Percentiles rank a stretch among this genome's conserved stretches.
phyloP scores from a whole-genome alignment of 2,113 vertebrate species.

The Myiopsitta monachus region DNA sequence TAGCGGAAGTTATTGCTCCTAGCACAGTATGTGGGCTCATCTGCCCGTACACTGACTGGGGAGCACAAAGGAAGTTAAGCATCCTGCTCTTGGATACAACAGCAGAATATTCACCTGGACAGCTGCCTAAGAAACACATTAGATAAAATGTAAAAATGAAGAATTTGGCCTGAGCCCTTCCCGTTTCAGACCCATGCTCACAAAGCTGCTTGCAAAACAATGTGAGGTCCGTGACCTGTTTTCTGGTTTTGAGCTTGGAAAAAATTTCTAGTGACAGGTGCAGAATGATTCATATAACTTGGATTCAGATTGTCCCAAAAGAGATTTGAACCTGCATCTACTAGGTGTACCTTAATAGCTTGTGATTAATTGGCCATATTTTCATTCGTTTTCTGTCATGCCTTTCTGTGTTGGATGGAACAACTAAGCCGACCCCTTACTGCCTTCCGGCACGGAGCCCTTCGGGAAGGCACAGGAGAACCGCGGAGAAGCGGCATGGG shows the following conservation, averaged over 20 bases:
- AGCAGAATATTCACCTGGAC: not conserved
- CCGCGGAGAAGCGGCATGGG: not conserved
- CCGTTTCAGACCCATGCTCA: not conserved
- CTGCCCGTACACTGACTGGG: not conserved
- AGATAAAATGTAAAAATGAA: not conserved
- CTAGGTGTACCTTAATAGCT: not conserved
- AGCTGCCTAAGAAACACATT: not conserved
- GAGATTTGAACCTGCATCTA: not conserved
- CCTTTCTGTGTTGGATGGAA: not conserved
- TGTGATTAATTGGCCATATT: not conserved
- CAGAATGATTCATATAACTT: not conserved
- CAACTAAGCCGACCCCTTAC: not conserved
- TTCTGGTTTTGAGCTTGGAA: not conserved
- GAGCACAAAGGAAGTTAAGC: not conserved
- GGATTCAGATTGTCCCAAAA: not conserved
- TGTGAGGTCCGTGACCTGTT: not conserved
- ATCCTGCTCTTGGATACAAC: not conserved
- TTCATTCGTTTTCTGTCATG: not conserved
- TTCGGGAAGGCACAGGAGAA: not conserved
- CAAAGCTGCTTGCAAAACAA: not conserved
- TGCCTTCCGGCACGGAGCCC: not conserved
- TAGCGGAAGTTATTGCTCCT: slow-evolving; percentile 1
- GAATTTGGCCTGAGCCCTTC: not conserved
- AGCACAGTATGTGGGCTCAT: not conserved
- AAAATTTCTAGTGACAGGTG: not conserved